Base-by-base conservation (phyloP, 2,113 vertebrate species). In the Barnardius zonarius region DNA sequence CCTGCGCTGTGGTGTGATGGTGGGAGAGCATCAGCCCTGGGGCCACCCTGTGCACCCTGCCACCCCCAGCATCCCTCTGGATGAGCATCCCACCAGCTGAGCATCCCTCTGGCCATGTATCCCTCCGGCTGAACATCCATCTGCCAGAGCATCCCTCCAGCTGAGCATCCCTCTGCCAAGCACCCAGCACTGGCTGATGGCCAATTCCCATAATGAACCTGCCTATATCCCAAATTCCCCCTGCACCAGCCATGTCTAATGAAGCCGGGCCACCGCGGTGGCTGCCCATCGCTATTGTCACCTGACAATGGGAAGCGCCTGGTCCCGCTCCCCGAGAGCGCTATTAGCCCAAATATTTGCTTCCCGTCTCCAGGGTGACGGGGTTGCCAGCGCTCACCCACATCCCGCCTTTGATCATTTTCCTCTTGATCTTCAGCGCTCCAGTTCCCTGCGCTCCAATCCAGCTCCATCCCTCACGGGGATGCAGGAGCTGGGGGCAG, bases 261-360 rank as follows among this genome's bases (percentile, higher is more conserved):
- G 49, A 75, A 62, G 33, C 76, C 3, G 3, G 74, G 37, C 51
- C 37, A 24, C 33, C 57, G 57, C 1, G 6, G 69, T 22, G 12
- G 66, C 88, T 48, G 86, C 86, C 63, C 72, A 0, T 20, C 17
- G 0, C 73, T 4, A 57, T 78, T 92, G 91, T 90, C 63, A 3
- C 86, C 68, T 46, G 37, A 67, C 91, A 78, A 75, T 78, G 81
- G 67, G 81, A 75, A 87, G 81, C 24, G 30, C 73, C 91, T 13
- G 17, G 93, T 90, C 80, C 91, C 2, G 44, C 92, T 92, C 94
- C 76, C 91, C 20, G 33, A 62, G 69, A 93, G 86, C 11, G 20
- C 84, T 0, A 64, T 96, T 92, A 96, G 89, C 96, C 95, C 95
- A 97, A 95, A 93, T 87, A 89, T 95, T 96, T 91, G 91, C 94